phyloP scores from a whole-genome alignment of 2,888 invertebrate species.

The Cantharis rustica region DNA sequence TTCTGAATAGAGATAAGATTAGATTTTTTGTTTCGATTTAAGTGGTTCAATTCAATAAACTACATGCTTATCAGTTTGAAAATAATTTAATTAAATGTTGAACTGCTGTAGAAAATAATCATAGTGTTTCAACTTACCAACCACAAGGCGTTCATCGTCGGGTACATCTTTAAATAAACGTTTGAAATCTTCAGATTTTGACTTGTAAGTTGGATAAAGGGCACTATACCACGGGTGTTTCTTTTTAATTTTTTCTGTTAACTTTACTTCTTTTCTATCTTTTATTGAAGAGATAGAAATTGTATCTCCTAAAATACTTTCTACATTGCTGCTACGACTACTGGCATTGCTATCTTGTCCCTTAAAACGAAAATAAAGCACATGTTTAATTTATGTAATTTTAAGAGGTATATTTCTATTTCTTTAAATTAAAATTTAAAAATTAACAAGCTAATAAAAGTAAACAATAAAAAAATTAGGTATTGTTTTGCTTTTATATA shows the following conservation, averaged over 20 bases:
- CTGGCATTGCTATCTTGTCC: constrained; percentile 37
- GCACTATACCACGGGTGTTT: constrained; percentile 87
- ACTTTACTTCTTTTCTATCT: constrained; percentile 48
- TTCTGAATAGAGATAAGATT: background rate
- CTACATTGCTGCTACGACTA: constrained; percentile 38
- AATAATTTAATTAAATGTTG: background rate
- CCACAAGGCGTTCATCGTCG: constrained; percentile 87
- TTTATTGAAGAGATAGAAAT: constrained; percentile 40
- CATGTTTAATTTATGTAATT: background rate
- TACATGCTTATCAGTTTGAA: background rate
- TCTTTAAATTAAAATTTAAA: background rate
- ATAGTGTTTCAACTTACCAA: constrained; percentile 67
- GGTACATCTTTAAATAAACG: constrained; percentile 91
- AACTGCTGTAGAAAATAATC: background rate
- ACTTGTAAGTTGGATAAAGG: constrained; percentile 91
- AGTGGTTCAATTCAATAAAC: background rate
- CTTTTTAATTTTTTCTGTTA: constrained; percentile 65
- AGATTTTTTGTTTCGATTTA: background rate
- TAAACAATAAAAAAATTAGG: no score
- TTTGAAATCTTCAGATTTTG: constrained; percentile 90
- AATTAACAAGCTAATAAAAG: no score
- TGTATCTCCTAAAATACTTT: constrained; percentile 41
- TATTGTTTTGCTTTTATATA: no score
- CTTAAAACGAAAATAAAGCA: constrained; percentile 3
- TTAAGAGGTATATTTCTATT: background rate